phyloP scores from a whole-genome alignment of 2,797 vertebrate genomes.

The Ctenopoma kingsleyae region DNA sequence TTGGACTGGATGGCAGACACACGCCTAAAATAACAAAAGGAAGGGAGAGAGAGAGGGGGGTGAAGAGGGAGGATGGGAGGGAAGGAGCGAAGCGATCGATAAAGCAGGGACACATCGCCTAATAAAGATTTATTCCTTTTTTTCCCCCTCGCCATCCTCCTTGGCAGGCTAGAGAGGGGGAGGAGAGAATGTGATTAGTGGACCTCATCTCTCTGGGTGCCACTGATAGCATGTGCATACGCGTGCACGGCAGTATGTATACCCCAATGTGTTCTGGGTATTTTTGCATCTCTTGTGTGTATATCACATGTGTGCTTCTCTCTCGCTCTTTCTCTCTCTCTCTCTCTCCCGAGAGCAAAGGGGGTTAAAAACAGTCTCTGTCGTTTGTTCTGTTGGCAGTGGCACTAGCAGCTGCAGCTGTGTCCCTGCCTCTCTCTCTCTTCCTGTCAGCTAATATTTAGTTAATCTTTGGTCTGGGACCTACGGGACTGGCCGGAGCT shows the following conservation, averaged over 20 bases:
- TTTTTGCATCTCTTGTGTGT: slow-evolving; percentile 72
- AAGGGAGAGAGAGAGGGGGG: slow-evolving; percentile 67
- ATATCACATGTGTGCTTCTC: slow-evolving; percentile 57
- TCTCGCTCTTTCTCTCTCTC: slow-evolving; percentile 63
- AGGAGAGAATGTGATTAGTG: slow-evolving; percentile 82
- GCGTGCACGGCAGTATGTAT: slow-evolving; percentile 57
- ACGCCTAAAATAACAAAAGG: slow-evolving; percentile 86
- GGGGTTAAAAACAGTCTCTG: slow-evolving; percentile 78
- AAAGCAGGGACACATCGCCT: slow-evolving; percentile 84
- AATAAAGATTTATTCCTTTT: slow-evolving; percentile 85
- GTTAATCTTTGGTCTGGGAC: slow-evolving; percentile 87
- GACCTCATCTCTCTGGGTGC: slow-evolving; percentile 79
- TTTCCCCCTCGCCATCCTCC: slow-evolving; percentile 62
- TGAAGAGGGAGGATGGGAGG: slow-evolving; percentile 59
- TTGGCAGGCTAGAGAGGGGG: slow-evolving; percentile 72
- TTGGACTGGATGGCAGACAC: slow-evolving; percentile 84
- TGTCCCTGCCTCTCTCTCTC: slow-evolving; percentile 78
- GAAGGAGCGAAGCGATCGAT: slow-evolving; percentile 80
- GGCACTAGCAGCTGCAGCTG: slow-evolving; percentile 81
- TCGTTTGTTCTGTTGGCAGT: slow-evolving; percentile 79
- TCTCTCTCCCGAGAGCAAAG: slow-evolving; percentile 63
- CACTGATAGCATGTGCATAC: slow-evolving; percentile 66
- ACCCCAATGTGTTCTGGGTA: slow-evolving; percentile 61
- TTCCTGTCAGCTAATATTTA: slow-evolving; percentile 87
- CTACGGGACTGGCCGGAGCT: slow-evolving; percentile 82